phyloP scores from a whole-genome alignment of 1,140 invertebrate species.

The Uloborus diversus region DNA sequence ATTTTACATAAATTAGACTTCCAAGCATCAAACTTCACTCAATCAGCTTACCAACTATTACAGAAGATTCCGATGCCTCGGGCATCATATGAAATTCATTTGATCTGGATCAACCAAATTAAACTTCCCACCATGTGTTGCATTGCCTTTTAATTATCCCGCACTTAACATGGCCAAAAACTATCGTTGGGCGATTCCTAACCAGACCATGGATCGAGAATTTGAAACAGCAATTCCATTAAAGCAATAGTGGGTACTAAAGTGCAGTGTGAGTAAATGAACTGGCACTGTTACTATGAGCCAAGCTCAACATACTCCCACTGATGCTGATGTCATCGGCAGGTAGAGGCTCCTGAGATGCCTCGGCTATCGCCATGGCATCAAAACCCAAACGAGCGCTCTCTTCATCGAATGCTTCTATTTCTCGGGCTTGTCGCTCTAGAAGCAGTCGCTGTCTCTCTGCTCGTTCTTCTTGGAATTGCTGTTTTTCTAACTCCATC shows the following conservation, averaged over 20 bases:
- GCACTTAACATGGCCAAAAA: background rate
- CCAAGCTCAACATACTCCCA: slow-evolving; percentile 92
- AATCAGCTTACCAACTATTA: no score
- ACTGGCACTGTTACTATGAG: slow-evolving; percentile 82
- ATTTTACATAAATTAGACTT: background rate
- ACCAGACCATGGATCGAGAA: slow-evolving; percentile 1
- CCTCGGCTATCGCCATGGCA: slow-evolving; percentile 87
- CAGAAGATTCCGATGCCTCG: no score
- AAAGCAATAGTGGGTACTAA: slow-evolving; percentile 24
- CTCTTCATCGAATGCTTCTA: slow-evolving; percentile 94
- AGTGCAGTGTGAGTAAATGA: slow-evolving; percentile 61
- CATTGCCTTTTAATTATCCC: background rate
- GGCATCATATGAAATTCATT: background rate
- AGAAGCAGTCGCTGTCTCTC: slow-evolving; percentile 87
- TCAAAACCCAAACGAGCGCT: slow-evolving; percentile 88
- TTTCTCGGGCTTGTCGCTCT: slow-evolving; percentile 87
- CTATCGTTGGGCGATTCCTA: background rate
- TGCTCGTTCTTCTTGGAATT: slow-evolving; percentile 88
- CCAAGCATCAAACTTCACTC: no score
- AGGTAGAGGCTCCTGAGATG: slow-evolving; percentile 83
- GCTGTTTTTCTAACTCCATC: slow-evolving; percentile 91
- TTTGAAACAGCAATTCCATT: slow-evolving; percentile 8
- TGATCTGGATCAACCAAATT: background rate
- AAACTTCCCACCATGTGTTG: slow-evolving; percentile 50
- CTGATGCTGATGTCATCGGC: slow-evolving; percentile 86